Evolutionary conservation across 2,888 invertebrate species (phyloP).

Genomic region (Apamea anceps): DNA sequence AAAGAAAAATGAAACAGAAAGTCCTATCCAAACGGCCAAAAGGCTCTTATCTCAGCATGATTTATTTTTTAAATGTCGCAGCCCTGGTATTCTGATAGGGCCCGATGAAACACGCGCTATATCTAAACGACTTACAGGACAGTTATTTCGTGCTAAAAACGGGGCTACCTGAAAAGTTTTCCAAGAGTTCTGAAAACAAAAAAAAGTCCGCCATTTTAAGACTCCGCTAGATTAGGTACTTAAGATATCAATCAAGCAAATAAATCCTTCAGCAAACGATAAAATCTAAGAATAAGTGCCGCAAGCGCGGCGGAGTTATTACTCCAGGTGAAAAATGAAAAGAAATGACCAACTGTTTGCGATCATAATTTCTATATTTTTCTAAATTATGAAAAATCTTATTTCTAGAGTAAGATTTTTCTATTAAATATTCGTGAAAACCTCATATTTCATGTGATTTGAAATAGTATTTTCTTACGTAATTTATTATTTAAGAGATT

Average conservation of each 20-base stretch:
- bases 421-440: conserved; percentile 22
- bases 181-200: background rate
- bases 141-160: background rate
- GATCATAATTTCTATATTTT: conserved; percentile 26
- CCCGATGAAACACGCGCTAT: no score
- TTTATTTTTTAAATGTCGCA: no score
- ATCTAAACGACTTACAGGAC: background rate
- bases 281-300: conserved; percentile 24
- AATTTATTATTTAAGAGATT: conserved; percentile 22
- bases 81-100: no score
- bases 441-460: conserved; percentile 23
- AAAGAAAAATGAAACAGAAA: no score
- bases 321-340: conserved; percentile 15
- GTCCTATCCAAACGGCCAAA: no score
- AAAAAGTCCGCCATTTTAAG: background rate
- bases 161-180: background rate
- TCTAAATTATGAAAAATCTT: no score
- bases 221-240: background rate
- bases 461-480: background rate
- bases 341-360: conserved; percentile 26
- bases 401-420: conserved; percentile 1
- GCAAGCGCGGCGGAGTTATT: conserved; percentile 27
- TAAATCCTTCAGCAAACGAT: conserved; percentile 30
- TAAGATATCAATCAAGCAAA: conserved; percentile 36
- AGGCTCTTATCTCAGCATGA: no score